phyloP scores from a whole-genome alignment of 2,113 vertebrate genomes.

The Myotis yumanensis region DNA sequence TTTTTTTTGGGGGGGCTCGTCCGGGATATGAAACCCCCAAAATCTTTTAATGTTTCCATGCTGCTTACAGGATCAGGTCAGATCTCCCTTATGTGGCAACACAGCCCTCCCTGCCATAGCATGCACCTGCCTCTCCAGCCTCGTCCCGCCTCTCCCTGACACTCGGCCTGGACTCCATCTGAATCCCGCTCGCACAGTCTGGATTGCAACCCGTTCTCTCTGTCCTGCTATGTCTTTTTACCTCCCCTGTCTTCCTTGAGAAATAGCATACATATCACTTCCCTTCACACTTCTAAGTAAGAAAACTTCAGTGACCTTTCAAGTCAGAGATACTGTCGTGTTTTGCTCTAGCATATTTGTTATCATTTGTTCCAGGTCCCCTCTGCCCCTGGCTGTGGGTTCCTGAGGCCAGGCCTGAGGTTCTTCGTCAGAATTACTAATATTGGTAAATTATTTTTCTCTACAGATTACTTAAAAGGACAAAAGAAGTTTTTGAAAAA shows the following conservation, averaged over 20 bases:
- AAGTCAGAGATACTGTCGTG: not conserved
- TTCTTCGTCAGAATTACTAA: not conserved
- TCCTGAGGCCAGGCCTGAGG: not conserved
- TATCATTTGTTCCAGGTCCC: not conserved
- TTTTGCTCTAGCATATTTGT: not conserved
- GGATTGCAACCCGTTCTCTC: not conserved
- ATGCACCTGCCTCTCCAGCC: accelerated
- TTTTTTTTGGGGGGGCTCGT: too few relatives aligned
- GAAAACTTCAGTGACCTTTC: not conserved
- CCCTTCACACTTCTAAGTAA: not conserved
- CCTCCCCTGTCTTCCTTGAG: not conserved
- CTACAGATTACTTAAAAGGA: slow-evolving; percentile 6
- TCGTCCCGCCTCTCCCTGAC: not conserved
- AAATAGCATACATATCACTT: not conserved
- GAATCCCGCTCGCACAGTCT: not conserved
- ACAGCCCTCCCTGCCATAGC: accelerated
- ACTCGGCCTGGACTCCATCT: accelerated
- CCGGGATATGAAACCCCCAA: too few relatives aligned
- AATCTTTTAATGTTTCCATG: not conserved
- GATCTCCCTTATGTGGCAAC: too few relatives aligned
- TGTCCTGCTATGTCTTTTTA: not conserved
- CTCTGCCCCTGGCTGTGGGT: not conserved
- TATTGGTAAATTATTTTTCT: not conserved
- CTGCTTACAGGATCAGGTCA: not conserved
- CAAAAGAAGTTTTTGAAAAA: not conserved